Conservation (phyloP, 2,888 invertebrate species). For the Tachina lurida region DNA sequence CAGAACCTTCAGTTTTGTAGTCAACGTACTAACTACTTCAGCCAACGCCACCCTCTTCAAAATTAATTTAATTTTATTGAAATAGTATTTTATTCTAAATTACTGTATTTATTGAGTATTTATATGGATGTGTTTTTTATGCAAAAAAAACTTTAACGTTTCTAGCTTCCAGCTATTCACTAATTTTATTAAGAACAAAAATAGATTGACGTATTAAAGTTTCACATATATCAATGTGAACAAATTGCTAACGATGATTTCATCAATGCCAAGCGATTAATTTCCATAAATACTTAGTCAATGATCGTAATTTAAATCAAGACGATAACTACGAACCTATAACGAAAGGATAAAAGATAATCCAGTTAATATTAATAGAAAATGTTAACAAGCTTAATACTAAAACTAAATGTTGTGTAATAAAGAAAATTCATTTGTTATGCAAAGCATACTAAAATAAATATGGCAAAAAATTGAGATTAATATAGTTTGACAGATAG, state of each 20-base stretch:
- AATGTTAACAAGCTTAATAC: background rate
- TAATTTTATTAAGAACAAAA: constrained; percentile 16
- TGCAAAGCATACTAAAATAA: constrained; percentile 2
- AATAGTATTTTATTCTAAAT: too few species aligned
- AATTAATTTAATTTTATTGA: too few species aligned
- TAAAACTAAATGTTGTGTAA: background rate
- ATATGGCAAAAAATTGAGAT: background rate
- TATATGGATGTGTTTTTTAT: too few species aligned
- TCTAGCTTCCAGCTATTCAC: background rate
- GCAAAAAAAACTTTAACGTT: background rate
- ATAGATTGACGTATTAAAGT: background rate
- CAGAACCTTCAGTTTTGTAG: too few species aligned
- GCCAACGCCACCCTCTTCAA: too few species aligned
- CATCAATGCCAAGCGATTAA: background rate
- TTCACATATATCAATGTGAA: background rate
- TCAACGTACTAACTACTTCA: too few species aligned
- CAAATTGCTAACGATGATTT: background rate
- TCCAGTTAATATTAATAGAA: constrained; percentile 9
- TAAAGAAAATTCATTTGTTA: background rate
- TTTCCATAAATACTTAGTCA: background rate
- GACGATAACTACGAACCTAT: background rate
- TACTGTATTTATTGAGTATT: too few species aligned
- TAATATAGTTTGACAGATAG: background rate
- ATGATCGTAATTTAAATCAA: constrained; percentile 11
- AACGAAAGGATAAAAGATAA: background rate